A percentile compares a stretch with the other conserved stretches of the same genome.
Conservation (phyloP, 2,797 vertebrate genomes). For the Epinephelus malabaricus region DNA sequence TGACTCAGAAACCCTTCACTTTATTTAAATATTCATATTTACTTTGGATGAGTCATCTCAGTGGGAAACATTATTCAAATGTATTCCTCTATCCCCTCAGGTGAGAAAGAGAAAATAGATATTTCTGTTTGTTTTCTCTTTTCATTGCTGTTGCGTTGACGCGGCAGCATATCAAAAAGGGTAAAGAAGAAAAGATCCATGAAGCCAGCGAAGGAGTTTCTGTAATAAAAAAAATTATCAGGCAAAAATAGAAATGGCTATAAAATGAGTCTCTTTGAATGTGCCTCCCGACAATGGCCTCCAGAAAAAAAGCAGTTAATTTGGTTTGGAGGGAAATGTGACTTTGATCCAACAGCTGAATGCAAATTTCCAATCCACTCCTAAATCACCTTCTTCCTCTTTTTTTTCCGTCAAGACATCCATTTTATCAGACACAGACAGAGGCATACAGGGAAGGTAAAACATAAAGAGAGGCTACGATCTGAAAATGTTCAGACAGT, state of each 20-base stretch:
- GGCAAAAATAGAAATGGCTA: constrained; percentile 66
- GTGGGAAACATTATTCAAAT: constrained; percentile 77
- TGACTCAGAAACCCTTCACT: constrained; percentile 47
- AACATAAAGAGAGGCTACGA: constrained; percentile 30
- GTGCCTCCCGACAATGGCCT: constrained; percentile 45
- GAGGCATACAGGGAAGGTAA: constrained; percentile 1
- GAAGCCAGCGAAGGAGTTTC: constrained; percentile 59
- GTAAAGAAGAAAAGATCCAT: constrained; percentile 54
- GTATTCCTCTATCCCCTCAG: constrained; percentile 74
- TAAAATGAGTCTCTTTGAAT: constrained; percentile 74
- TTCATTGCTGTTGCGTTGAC: constrained; percentile 65
- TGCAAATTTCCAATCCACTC: constrained; percentile 72
- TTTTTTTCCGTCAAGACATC: constrained; percentile 34
- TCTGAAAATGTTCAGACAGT: constrained; percentile 38
- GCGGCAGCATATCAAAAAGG: constrained; percentile 72
- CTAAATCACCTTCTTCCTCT: constrained; percentile 46
- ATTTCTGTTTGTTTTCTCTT: constrained; percentile 75
- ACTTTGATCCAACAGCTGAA: constrained; percentile 82
- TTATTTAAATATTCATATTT: constrained; percentile 71
- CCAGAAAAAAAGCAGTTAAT: constrained; percentile 59
- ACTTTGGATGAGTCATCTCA: constrained; percentile 69
- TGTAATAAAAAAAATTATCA: constrained; percentile 59
- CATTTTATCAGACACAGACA: constrained; percentile 52
- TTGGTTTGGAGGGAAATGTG: constrained; percentile 74
- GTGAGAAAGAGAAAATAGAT: constrained; percentile 72